These are phyloP conservation scores for Sebastes ruberrimus DNA, from an alignment of 2,797 vertebrate genomes.

Conservation along the genomic window DNA sequence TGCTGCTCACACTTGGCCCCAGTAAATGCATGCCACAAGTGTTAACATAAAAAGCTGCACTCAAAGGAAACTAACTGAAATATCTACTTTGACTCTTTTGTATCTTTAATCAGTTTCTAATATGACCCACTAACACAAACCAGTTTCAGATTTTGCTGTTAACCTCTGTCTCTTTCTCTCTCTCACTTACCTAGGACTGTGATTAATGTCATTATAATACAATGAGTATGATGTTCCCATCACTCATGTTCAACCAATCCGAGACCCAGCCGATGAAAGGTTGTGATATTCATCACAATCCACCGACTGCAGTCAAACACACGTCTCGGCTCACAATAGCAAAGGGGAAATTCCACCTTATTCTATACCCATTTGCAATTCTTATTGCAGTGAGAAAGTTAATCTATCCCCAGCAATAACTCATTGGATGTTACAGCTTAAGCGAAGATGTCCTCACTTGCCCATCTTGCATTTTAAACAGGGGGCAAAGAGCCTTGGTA, in stretches of 20 bases:
- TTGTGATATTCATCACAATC: constrained; percentile 71
- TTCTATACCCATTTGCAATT: constrained; percentile 86
- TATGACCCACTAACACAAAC: constrained; percentile 34
- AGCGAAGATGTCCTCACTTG: constrained; percentile 90
- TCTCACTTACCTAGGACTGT: constrained; percentile 38
- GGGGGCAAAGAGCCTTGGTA: constrained; percentile 88
- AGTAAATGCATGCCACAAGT: neutral
- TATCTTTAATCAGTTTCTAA: constrained; percentile 26
- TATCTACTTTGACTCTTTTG: neutral
- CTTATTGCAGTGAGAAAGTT: constrained; percentile 87
- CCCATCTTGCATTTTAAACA: constrained; percentile 95
- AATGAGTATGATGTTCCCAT: constrained; percentile 67
- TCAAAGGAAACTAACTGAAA: neutral
- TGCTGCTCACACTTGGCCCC: neutral
- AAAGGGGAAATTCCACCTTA: constrained; percentile 61
- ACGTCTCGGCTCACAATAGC: constrained; percentile 59
- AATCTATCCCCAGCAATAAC: constrained; percentile 90
- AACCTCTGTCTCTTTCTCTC: constrained; percentile 27
- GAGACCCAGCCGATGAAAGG: constrained; percentile 60
- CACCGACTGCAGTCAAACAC: constrained; percentile 63
- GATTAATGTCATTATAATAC: constrained; percentile 72
- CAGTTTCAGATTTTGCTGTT: constrained; percentile 27
- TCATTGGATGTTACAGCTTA: constrained; percentile 93
- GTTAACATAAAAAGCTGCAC: constrained; percentile 3
- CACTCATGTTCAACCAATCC: constrained; percentile 53